Evolutionary conservation across 2,888 invertebrate genomes (phyloP), one percentile per base, ranked within the genome.

Genomic region (Chrysolina haemoptera): DNA sequence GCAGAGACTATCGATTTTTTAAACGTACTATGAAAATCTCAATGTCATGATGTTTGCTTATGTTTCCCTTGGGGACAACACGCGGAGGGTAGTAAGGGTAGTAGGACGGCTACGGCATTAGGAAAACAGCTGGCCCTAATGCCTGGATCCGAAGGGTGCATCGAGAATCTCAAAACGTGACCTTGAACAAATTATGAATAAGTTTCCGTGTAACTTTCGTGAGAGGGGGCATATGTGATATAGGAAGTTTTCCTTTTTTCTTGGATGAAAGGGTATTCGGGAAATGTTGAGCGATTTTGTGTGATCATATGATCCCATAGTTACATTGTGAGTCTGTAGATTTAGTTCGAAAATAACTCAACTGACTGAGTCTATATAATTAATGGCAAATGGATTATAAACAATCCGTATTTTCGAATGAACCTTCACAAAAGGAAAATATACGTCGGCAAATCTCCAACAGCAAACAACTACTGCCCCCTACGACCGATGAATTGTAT

Each of bases 181-280:
- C 78, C 78, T 78, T 78, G 76, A 78, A 76, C 75, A 76, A 76
- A 78, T 76, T 76, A 78, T 78, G 73, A 73, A 78, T 78, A 71
- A 71, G 76, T 76, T 76, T 66, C 65, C 55, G 59, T 41, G 35
- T 66, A 73, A 76, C 73, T 76, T 69, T 67, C 65, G 64, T 71
- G 43, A 68, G 53, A 53, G 53, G 67, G 67, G 20, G 41, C 35
- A 53, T 40, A 41, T 35, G 67, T 18, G 40, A 20, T 35, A 27
- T 22, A 35, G 43, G 50, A 66, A 66, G 66, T 66, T 66, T 66
- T 50, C 12, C 35, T 16, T 66, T 66, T 66, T 50, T 64, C 16
- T 27, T 18, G 6, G 55, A 67, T 20, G 8, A 11, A 55, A 22
- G 2, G 55, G 20, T 20, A 4, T 16, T 55, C 20, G 11, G 11